These are phyloP conservation scores for Galerucella nymphaeae DNA, from an alignment of 2,888 invertebrate species.

Conservation along the genomic window DNA sequence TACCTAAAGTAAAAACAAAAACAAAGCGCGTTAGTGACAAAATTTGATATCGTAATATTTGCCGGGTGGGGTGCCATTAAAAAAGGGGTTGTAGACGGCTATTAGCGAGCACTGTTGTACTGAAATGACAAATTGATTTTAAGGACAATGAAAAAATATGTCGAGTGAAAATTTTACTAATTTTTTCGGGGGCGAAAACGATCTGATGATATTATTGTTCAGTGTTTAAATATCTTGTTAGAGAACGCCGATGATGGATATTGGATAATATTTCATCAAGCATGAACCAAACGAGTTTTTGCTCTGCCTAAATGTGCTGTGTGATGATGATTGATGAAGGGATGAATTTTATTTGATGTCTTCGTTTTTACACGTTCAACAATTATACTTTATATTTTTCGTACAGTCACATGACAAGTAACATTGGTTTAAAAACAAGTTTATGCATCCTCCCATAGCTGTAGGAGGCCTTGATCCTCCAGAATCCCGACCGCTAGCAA, in stretches of 20 bases:
- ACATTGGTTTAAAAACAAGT: constrained; percentile 6
- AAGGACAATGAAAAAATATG: constrained; percentile 26
- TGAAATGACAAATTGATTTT: constrained; percentile 28
- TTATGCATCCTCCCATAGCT: not conserved
- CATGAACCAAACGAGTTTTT: too few relatives aligned
- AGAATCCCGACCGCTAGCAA: constrained; percentile 14
- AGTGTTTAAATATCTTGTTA: not conserved
- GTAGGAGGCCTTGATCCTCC: too few relatives aligned
- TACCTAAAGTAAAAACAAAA: not conserved
- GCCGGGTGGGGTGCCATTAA: not conserved
- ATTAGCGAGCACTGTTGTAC: constrained; percentile 22
- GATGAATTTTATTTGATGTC: not conserved
- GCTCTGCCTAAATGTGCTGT: not conserved
- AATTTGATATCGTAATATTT: constrained; percentile 13
- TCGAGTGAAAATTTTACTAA: constrained; percentile 1
- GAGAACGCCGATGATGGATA: too few relatives aligned
- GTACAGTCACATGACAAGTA: too few relatives aligned
- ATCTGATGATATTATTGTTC: not conserved
- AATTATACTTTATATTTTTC: too few relatives aligned
- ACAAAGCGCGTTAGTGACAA: constrained; percentile 5
- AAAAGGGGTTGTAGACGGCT: constrained; percentile 8
- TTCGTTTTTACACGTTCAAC: too few relatives aligned
- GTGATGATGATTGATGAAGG: not conserved
- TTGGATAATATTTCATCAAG: too few relatives aligned
- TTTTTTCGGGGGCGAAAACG: not conserved